These are phyloP conservation scores for Pristionchus maxplancki DNA, from an alignment of 2,888 invertebrate genomes.

Conservation along the genomic window DNA sequence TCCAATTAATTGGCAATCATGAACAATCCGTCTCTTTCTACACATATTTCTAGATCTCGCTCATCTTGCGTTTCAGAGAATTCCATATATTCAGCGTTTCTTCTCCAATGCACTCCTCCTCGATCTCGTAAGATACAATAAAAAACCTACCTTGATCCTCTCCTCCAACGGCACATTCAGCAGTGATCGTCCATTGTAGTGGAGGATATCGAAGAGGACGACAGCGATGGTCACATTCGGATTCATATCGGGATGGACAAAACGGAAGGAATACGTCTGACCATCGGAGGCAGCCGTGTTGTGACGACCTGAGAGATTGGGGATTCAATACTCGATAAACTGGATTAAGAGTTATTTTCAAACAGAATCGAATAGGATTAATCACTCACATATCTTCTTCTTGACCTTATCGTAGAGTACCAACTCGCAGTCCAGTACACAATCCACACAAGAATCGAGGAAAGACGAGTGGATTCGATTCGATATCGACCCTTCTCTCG, in stretches of 20 bases:
- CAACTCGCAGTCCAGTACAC: constrained; percentile 73
- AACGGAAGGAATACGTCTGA: constrained; percentile 61
- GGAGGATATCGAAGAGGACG: constrained; percentile 74
- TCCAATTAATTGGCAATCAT: too few species aligned
- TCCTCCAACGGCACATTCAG: constrained; percentile 64
- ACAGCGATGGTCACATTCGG: constrained; percentile 56
- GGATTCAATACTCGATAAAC: not conserved
- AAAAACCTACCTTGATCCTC: constrained; percentile 36
- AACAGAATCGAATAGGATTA: not conserved
- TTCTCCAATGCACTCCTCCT: not conserved
- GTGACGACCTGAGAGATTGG: constrained; percentile 58
- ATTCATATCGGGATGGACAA: constrained; percentile 62
- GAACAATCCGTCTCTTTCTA: too few species aligned
- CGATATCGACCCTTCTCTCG: constrained; percentile 60
- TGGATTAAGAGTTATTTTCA: not conserved
- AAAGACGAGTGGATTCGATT: constrained; percentile 69
- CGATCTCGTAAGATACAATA: not conserved
- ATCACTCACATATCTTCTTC: constrained; percentile 60
- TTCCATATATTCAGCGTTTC: not conserved
- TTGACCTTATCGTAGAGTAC: constrained; percentile 65
- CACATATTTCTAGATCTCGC: not conserved
- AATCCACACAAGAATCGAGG: constrained; percentile 55
- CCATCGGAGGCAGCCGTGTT: constrained; percentile 60
- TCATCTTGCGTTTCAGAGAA: not conserved
- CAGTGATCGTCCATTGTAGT: constrained; percentile 67